Percentiles rank a stretch among this genome's conserved stretches.
Conservation (phyloP, 2,888 invertebrate species). For the Penaeus monodon region DNA sequence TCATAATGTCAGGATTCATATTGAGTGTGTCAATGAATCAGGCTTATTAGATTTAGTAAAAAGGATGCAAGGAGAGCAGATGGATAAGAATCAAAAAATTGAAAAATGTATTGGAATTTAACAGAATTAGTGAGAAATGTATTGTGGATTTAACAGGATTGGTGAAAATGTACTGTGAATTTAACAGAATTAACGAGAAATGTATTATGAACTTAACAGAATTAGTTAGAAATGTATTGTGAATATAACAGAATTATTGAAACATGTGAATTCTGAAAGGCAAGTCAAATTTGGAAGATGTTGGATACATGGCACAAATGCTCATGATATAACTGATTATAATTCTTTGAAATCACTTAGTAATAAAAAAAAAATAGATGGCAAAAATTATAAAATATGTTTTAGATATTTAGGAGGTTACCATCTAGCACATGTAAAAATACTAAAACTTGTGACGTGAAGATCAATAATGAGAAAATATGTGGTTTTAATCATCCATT, state of each 20-base stretch:
- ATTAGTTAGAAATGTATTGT: neutral
- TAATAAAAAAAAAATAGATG: conserved; percentile 1
- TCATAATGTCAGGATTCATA: neutral
- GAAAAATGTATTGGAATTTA: neutral
- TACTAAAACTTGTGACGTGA: conserved; percentile 1
- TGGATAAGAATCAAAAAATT: conserved; percentile 5
- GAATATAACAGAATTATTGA: neutral
- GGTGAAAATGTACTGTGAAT: conserved; percentile 10
- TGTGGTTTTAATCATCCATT: conserved; percentile 24
- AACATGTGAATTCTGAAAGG: neutral
- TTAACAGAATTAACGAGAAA: neutral
- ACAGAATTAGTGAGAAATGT: neutral
- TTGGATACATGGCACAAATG: neutral
- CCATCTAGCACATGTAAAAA: neutral
- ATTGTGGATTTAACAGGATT: neutral
- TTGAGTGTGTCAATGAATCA: neutral
- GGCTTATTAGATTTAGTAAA: neutral
- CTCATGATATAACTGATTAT: conserved; percentile 17
- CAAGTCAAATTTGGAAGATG: conserved; percentile 19
- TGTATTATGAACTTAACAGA: no score
- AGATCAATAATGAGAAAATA: neutral
- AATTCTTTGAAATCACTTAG: neutral
- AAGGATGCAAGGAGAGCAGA: conserved; percentile 7
- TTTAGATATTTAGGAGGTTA: no score
- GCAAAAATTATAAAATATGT: conserved; percentile 7